These are phyloP conservation scores for Thymelicus sylvestris DNA, from an alignment of 2,888 invertebrate species.

Conservation along the genomic window DNA sequence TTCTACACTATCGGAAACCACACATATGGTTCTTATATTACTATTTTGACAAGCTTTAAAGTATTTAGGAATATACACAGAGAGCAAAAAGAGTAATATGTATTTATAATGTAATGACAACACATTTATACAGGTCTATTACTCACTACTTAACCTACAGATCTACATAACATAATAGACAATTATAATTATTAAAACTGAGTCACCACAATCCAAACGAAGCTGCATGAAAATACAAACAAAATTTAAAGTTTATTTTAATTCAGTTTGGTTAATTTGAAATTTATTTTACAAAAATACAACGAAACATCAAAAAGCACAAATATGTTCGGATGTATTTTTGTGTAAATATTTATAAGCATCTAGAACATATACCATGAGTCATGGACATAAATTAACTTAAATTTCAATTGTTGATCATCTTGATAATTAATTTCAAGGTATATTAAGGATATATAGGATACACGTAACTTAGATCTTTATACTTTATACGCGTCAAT, in stretches of 20 bases:
- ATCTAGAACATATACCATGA: too few relatives aligned
- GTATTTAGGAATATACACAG: neutral
- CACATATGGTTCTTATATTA: neutral
- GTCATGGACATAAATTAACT: too few relatives aligned
- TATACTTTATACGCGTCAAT: constrained; percentile 8
- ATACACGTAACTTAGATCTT: constrained; percentile 12
- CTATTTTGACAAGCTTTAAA: neutral
- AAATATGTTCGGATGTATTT: neutral
- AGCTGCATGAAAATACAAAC: constrained; percentile 47
- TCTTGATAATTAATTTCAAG: too few relatives aligned
- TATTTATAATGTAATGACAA: too few relatives aligned
- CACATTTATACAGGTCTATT: neutral
- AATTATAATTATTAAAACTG: constrained; percentile 10
- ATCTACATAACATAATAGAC: constrained; percentile 10
- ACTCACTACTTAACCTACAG: neutral
- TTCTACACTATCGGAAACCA: neutral
- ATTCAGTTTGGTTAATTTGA: neutral
- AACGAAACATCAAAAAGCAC: neutral
- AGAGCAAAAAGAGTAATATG: neutral
- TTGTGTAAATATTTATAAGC: neutral
- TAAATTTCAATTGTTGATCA: too few relatives aligned
- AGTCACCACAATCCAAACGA: constrained; percentile 41
- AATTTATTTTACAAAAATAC: constrained; percentile 20
- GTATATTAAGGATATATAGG: too few relatives aligned
- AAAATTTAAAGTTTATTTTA: constrained; percentile 21